Evolutionary conservation across 2,888 invertebrate genomes (phyloP).

Genomic region (Agonopterix subpropinquella): DNA sequence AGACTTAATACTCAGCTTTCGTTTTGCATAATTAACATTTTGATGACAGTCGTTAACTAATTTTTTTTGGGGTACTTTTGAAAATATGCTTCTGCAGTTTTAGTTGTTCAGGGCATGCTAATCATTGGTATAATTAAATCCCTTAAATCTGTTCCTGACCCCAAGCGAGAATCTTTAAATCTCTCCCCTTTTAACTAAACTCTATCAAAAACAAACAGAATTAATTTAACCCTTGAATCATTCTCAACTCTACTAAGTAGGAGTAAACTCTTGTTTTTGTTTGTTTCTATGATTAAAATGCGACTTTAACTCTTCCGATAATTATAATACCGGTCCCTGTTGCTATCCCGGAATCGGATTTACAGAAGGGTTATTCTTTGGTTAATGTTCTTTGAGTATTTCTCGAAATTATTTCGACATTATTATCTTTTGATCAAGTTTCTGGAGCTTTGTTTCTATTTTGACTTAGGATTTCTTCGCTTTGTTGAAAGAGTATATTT

Average conservation of each 20-base stretch:
- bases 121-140: background rate
- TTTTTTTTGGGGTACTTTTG: too few relatives aligned
- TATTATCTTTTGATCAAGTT: too few relatives aligned
- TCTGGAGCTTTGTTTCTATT: too few relatives aligned
- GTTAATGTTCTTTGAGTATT: slow-evolving; percentile 19
- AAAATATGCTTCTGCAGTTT: too few relatives aligned
- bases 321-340: slow-evolving; percentile 54
- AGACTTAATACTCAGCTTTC: too few relatives aligned
- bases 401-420: too few relatives aligned
- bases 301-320: slow-evolving; percentile 55
- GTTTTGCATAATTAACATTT: too few relatives aligned
- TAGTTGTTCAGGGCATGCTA: background rate
- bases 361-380: slow-evolving; percentile 28
- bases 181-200: slow-evolving; percentile 11
- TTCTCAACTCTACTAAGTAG: slow-evolving; percentile 47
- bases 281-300: slow-evolving; percentile 69
- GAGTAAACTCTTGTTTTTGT: slow-evolving; percentile 56
- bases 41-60: too few relatives aligned
- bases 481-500: too few relatives aligned
- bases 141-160: background rate
- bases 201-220: slow-evolving; percentile 36
- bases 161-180: background rate
- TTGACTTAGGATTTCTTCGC: too few relatives aligned
- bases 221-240: slow-evolving; percentile 42
- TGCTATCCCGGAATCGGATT: slow-evolving; percentile 46